Conservation (phyloP, 2,888 invertebrate genomes). For the Flexamia atlantica region DNA sequence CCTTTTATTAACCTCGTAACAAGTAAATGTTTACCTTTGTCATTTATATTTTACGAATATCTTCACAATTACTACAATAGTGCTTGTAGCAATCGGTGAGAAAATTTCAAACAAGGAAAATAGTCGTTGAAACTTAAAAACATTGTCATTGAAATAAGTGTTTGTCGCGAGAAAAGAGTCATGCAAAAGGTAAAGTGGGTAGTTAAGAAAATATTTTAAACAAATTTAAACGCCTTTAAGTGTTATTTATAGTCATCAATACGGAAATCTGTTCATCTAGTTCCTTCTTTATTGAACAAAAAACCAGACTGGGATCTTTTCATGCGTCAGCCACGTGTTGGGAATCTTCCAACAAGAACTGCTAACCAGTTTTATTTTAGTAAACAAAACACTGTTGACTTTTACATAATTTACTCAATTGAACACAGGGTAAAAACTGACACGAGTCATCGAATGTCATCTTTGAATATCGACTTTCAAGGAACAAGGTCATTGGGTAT, state of each 20-base stretch:
- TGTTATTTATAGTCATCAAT: neutral
- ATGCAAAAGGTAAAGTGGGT: neutral
- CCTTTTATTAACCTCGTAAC: too few relatives aligned
- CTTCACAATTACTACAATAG: too few relatives aligned
- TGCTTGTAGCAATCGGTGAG: too few relatives aligned
- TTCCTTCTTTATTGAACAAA: neutral
- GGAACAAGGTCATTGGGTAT: too few relatives aligned
- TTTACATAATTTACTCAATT: neutral
- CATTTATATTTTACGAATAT: too few relatives aligned
- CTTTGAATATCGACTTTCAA: too few relatives aligned
- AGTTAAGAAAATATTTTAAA: neutral
- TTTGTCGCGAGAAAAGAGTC: neutral
- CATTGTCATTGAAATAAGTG: too few relatives aligned
- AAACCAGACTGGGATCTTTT: neutral
- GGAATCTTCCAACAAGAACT: neutral
- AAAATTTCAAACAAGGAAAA: too few relatives aligned
- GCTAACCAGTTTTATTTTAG: neutral
- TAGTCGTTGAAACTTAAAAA: too few relatives aligned
- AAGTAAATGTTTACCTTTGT: too few relatives aligned
- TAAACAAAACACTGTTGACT: constrained; percentile 9
- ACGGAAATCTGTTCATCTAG: neutral
- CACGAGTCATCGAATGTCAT: too few relatives aligned
- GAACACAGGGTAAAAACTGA: too few relatives aligned
- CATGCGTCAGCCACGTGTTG: neutral
- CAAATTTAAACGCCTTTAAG: neutral